Percentiles rank a stretch among this genome's conserved stretches.
These are phyloP conservation scores for Potamarius usumacintae DNA, from an alignment of 2,113 vertebrate genomes.

Conservation along the genomic window DNA sequence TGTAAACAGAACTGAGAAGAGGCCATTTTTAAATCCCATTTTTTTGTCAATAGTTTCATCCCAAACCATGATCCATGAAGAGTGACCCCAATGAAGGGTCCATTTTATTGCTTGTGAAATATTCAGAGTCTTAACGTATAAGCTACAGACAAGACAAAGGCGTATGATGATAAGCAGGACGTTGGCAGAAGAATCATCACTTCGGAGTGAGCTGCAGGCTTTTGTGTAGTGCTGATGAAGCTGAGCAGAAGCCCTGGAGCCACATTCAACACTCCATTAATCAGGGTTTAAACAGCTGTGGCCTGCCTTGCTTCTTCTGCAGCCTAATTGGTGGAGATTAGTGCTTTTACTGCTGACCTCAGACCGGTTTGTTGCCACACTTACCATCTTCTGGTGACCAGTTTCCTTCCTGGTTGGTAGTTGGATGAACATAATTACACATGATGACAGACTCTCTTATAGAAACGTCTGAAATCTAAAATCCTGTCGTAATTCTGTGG, in stretches of 20 bases:
- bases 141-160: background rate
- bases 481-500: background rate
- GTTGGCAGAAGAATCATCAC: constrained; percentile 20
- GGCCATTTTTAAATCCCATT: background rate
- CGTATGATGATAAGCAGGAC: constrained; percentile 24
- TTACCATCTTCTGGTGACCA: background rate
- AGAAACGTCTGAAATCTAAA: background rate
- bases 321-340: constrained; percentile 9
- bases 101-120: background rate
- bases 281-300: constrained; percentile 48
- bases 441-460: background rate
- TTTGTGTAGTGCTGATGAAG: constrained; percentile 39
- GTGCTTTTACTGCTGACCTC: background rate
- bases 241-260: constrained; percentile 45
- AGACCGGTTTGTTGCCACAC: constrained; percentile 19
- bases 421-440: background rate
- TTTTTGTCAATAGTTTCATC: background rate
- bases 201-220: background rate
- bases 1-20: background rate
- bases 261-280: constrained; percentile 53
- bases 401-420: background rate
- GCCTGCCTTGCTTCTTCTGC: constrained; percentile 1
- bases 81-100: background rate
- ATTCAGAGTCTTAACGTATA: background rate
- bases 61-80: background rate